phyloP scores from a whole-genome alignment of 2,888 invertebrate species.

The Coenonympha arcania region DNA sequence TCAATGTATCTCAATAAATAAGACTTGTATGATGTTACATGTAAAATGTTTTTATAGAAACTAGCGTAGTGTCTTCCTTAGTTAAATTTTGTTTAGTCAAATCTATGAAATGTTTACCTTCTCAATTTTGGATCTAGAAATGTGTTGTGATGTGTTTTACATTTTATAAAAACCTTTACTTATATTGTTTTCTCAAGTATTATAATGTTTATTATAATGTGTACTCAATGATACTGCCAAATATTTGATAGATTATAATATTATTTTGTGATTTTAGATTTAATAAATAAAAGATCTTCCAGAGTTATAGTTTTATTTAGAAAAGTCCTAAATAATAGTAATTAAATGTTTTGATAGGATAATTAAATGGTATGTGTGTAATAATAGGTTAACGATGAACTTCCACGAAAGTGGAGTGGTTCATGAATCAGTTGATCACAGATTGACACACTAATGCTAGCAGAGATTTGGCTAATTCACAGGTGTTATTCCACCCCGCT shows the following conservation, averaged over 20 bases:
- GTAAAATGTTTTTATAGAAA: slow-evolving; percentile 9
- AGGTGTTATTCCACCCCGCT: too few relatives aligned
- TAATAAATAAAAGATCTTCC: not conserved
- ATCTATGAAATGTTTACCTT: slow-evolving; percentile 16
- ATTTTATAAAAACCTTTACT: slow-evolving; percentile 18
- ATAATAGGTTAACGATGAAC: too few relatives aligned
- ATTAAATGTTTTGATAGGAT: too few relatives aligned
- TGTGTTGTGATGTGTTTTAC: slow-evolving; percentile 23
- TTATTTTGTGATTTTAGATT: not conserved
- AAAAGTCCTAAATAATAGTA: not conserved
- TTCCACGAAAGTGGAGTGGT: too few relatives aligned
- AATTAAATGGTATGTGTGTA: too few relatives aligned
- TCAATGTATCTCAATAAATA: slow-evolving; percentile 7
- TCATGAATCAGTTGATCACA: too few relatives aligned
- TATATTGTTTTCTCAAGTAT: slow-evolving; percentile 1
- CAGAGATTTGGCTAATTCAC: too few relatives aligned
- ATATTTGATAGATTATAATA: slow-evolving; percentile 16
- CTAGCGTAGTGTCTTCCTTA: slow-evolving; percentile 24
- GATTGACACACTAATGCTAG: too few relatives aligned
- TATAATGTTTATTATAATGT: not conserved
- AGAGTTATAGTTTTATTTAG: not conserved
- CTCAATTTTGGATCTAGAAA: too few relatives aligned
- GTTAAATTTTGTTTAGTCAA: slow-evolving; percentile 26
- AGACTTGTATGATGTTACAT: not conserved
- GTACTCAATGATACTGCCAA: slow-evolving; percentile 22